Percentiles rank a stretch among this genome's conserved stretches.
Conservation (phyloP, 2,888 invertebrate species). For the Marasmarcha lunaedactyla region DNA sequence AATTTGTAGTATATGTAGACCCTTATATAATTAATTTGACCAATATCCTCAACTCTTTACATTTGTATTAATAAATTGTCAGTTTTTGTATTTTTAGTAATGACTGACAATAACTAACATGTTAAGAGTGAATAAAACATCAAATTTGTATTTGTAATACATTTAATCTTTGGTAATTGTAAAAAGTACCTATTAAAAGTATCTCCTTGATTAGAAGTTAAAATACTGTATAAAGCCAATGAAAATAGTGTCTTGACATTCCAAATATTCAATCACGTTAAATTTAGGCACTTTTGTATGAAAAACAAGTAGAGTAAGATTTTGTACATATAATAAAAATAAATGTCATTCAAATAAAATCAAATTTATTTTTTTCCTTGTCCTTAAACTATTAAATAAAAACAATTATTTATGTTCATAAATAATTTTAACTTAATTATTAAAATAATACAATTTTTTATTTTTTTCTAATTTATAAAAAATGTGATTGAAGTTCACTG, state of each 20-base stretch:
- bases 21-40: constrained; percentile 48
- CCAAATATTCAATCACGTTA: constrained; percentile 61
- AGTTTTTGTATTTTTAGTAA: no score
- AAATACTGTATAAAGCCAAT: constrained; percentile 39
- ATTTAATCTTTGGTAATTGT: no score
- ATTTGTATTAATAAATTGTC: constrained; percentile 23
- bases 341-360: constrained; percentile 64
- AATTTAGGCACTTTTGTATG: constrained; percentile 69
- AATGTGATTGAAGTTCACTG: no score
- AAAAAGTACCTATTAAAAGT: constrained; percentile 33
- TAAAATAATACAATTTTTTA: no score
- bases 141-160: no score
- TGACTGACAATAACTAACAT: constrained; percentile 18
- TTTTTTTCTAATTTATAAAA: no score
- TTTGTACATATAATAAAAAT: constrained; percentile 69
- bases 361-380: constrained; percentile 25
- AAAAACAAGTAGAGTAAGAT: constrained; percentile 62
- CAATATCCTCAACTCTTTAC: constrained; percentile 31
- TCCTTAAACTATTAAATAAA: background rate
- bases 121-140: constrained; percentile 4
- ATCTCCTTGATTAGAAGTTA: background rate
- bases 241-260: constrained; percentile 68
- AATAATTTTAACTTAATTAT: no score
- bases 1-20: constrained; percentile 57
- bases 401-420: no score